Evolutionary conservation across 2,113 vertebrate species (phyloP).

Genomic region (Calidris pygmaea): DNA sequence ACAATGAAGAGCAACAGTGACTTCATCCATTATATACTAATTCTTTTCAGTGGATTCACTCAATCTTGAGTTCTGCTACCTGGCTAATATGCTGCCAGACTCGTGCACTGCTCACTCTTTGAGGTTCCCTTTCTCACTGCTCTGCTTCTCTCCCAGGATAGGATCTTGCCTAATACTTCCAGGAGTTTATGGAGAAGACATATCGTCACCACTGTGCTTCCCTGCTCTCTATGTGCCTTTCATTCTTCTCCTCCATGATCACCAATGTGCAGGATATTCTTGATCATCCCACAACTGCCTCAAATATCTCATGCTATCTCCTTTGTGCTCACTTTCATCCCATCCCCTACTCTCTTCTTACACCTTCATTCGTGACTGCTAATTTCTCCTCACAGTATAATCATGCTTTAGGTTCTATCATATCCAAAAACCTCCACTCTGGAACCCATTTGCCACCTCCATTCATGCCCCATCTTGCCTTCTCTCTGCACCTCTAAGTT

Average conservation of each 20-base stretch:
- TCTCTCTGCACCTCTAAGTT: not conserved
- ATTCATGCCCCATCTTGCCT: not conserved
- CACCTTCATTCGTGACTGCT: not conserved
- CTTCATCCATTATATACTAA: not conserved
- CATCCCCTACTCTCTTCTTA: not conserved
- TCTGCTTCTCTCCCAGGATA: not conserved
- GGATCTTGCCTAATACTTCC: not conserved
- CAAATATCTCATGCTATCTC: accelerated
- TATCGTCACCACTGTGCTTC: not conserved
- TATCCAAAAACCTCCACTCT: not conserved
- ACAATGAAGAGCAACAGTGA: not conserved
- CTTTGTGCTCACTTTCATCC: not conserved
- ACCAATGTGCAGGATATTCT: not conserved
- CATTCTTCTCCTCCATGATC: not conserved
- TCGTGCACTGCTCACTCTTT: not conserved
- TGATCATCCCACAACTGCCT: not conserved
- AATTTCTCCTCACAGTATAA: not conserved
- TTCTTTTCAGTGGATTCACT: not conserved
- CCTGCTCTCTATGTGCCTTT: not conserved
- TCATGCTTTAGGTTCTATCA: not conserved
- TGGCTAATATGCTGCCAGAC: not conserved
- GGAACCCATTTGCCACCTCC: not conserved
- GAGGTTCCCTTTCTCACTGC: not conserved
- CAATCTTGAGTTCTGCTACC: not conserved
- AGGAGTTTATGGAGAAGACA: accelerated